Conservation (phyloP, 2,888 invertebrate genomes). For the Diarsia mendica region DNA sequence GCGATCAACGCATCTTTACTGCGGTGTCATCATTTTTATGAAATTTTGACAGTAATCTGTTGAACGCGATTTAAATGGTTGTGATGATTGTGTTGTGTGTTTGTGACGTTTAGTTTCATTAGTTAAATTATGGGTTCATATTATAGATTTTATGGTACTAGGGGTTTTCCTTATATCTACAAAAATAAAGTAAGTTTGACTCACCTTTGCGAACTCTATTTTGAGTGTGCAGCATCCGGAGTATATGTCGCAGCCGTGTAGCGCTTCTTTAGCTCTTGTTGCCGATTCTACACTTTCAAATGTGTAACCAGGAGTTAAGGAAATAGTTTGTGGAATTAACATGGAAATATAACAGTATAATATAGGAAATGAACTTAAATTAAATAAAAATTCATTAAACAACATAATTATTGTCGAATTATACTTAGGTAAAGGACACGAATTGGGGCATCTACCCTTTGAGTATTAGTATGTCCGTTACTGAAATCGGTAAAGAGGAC, state of each 20-base stretch:
- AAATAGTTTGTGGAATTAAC: constrained; percentile 27
- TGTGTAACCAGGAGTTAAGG: constrained; percentile 92
- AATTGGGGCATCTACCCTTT: background rate
- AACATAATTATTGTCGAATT: background rate
- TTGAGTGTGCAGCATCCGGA: constrained; percentile 99
- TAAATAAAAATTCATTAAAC: background rate
- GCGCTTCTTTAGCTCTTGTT: constrained; percentile 97
- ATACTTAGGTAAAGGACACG: background rate
- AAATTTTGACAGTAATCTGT: background rate
- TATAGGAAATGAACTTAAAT: background rate
- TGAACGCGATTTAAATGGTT: background rate
- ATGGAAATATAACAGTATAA: background rate
- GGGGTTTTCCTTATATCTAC: background rate
- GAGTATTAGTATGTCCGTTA: background rate
- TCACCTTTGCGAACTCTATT: constrained; percentile 99
- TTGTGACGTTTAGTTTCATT: background rate
- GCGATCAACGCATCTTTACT: background rate
- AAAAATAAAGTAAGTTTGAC: constrained; percentile 69
- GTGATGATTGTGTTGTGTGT: no score
- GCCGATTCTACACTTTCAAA: constrained; percentile 98
- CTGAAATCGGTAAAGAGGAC: no score
- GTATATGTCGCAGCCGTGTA: constrained; percentile 99
- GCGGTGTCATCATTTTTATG: background rate
- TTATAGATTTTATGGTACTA: no score
- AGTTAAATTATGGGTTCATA: no score